These are phyloP conservation scores for Eueides isabella DNA, from an alignment of 1,140 invertebrate genomes.

Conservation along the genomic window DNA sequence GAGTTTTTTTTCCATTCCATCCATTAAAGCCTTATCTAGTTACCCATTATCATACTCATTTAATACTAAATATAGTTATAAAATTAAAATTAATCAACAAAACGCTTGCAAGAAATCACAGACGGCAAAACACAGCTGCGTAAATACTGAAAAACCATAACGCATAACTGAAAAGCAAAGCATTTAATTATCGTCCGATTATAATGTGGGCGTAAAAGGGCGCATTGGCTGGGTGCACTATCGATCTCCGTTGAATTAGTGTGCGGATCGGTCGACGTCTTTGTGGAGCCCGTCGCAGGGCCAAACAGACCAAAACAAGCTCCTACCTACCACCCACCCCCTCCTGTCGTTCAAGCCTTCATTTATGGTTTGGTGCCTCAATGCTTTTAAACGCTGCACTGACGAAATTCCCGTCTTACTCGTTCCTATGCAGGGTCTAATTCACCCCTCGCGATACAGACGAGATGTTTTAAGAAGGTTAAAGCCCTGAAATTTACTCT, in stretches of 20 bases:
- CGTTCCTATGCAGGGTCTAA: constrained; percentile 36
- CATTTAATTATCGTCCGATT: constrained; percentile 68
- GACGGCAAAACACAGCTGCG: background rate
- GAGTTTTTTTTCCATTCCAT: too few species aligned
- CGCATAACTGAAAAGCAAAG: constrained; percentile 41
- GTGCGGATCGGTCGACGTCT: constrained; percentile 79
- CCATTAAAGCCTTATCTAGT: background rate
- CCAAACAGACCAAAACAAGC: constrained; percentile 81
- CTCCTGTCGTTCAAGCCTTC: constrained; percentile 68
- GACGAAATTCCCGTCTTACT: constrained; percentile 51
- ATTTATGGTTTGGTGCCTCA: constrained; percentile 68
- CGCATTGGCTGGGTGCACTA: constrained; percentile 73
- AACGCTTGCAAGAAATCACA: background rate
- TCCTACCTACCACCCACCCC: constrained; percentile 46
- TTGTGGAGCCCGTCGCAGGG: constrained; percentile 73
- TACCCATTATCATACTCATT: too few species aligned
- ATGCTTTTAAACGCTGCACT: constrained; percentile 57
- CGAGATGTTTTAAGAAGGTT: constrained; percentile 24
- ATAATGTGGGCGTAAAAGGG: constrained; percentile 72
- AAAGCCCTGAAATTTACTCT: constrained; percentile 19
- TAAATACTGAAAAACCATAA: background rate
- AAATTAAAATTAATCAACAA: background rate
- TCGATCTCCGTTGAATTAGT: constrained; percentile 81
- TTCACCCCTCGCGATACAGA: constrained; percentile 17
- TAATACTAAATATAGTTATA: background rate